phyloP scores from a whole-genome alignment of 2,113 vertebrate species.

The Pedetes capensis region DNA sequence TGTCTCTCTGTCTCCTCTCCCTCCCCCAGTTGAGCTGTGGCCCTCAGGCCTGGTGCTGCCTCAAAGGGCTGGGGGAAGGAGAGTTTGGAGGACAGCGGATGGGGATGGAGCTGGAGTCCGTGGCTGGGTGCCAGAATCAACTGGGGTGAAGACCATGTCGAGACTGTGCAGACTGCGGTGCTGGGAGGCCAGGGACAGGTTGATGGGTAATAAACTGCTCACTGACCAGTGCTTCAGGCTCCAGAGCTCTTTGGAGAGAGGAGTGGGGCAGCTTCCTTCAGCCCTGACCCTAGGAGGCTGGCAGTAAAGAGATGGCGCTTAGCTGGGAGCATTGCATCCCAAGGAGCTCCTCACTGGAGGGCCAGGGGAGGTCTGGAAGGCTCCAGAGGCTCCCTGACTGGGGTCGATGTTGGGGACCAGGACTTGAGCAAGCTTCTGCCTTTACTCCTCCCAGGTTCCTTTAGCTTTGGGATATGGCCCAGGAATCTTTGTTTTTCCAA shows the following conservation, averaged over 20 bases:
- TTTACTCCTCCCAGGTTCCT: neutral
- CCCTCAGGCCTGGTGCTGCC: constrained; percentile 55
- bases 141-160: neutral
- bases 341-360: neutral
- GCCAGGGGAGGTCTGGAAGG: neutral
- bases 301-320: neutral
- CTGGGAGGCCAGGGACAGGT: constrained; percentile 12
- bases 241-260: constrained; percentile 51
- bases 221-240: constrained; percentile 44
- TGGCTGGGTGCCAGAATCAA: neutral
- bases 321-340: neutral
- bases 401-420: neutral
- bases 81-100: neutral
- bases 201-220: constrained; percentile 74
- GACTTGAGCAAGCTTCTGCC: neutral
- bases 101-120: neutral
- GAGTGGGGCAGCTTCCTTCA: neutral
- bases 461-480: neutral
- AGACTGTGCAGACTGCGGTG: neutral
- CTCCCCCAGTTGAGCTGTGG: neutral
- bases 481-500: neutral
- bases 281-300: neutral
- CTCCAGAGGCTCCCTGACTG: neutral
- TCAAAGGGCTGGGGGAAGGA: constrained; percentile 24
- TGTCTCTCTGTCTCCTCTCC: neutral